phyloP scores from a whole-genome alignment of 2,113 vertebrate genomes.

The Halichoeres trimaculatus region DNA sequence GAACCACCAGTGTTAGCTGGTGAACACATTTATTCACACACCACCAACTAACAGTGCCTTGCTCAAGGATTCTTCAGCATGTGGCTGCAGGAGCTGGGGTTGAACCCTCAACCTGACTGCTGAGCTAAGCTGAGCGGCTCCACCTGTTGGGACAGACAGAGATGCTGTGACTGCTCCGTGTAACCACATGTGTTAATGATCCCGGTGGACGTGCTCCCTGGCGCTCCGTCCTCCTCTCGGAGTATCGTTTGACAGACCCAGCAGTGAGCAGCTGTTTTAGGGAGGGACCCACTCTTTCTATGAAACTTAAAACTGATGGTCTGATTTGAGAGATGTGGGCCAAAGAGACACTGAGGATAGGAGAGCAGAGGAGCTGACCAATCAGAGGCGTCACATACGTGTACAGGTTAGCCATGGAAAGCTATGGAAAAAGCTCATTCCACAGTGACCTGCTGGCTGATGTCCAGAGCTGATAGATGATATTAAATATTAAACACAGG shows the following conservation, averaged over 20 bases:
- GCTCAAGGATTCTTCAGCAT: no score
- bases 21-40: no score
- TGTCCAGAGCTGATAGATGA: slow-evolving; percentile 77
- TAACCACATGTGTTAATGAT: neutral
- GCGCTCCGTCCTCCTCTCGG: neutral
- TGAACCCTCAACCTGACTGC: no score
- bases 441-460: slow-evolving; percentile 72
- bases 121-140: no score
- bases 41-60: no score
- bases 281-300: neutral
- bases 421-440: slow-evolving; percentile 68
- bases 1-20: no score
- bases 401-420: slow-evolving; percentile 35
- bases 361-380: neutral
- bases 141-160: neutral
- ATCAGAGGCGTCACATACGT: neutral
- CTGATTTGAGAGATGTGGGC: neutral
- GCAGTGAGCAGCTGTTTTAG: neutral
- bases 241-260: neutral
- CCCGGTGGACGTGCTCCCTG: neutral
- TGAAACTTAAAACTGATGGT: neutral
- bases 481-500: slow-evolving; percentile 83
- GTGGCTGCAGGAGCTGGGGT: no score
- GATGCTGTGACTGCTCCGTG: neutral
- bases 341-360: neutral